phyloP scores from a whole-genome alignment of 2,888 invertebrate species.

The Ectemnius continuus region DNA sequence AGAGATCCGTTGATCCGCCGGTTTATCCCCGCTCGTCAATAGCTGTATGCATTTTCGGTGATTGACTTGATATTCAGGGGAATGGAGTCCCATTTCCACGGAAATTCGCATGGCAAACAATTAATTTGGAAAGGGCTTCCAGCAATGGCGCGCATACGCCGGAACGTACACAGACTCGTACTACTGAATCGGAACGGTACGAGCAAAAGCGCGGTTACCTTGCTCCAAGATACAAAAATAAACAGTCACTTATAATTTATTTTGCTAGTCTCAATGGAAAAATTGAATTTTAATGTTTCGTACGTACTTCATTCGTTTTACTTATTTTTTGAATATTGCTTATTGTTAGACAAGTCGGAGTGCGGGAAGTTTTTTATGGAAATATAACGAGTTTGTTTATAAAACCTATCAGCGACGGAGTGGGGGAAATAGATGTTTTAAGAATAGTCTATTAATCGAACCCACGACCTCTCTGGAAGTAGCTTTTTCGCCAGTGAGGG shows the following conservation, averaged over 20 bases:
- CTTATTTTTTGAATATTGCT: too few species aligned
- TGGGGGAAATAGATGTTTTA: background rate
- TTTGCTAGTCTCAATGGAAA: background rate
- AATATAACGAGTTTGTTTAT: too few species aligned
- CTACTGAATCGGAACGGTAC: slow-evolving; percentile 25
- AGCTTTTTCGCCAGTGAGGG: background rate
- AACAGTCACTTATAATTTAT: background rate
- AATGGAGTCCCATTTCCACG: background rate
- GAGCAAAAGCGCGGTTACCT: background rate
- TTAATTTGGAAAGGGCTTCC: slow-evolving; percentile 12
- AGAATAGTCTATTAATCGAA: background rate
- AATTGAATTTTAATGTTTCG: too few species aligned
- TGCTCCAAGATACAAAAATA: background rate
- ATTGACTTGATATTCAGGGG: slow-evolving; percentile 15
- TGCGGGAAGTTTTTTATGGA: too few species aligned
- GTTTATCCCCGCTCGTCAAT: background rate
- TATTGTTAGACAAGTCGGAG: too few species aligned
- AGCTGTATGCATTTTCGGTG: background rate
- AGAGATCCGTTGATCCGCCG: too few species aligned
- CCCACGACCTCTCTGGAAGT: background rate
- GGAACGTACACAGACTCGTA: slow-evolving; percentile 26
- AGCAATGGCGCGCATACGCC: slow-evolving; percentile 13
- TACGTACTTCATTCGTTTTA: too few species aligned
- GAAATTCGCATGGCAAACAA: slow-evolving; percentile 7
- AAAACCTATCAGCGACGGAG: too few species aligned